Conservation (phyloP, 2,888 invertebrate species). For the Megalurothrips usitatus region DNA sequence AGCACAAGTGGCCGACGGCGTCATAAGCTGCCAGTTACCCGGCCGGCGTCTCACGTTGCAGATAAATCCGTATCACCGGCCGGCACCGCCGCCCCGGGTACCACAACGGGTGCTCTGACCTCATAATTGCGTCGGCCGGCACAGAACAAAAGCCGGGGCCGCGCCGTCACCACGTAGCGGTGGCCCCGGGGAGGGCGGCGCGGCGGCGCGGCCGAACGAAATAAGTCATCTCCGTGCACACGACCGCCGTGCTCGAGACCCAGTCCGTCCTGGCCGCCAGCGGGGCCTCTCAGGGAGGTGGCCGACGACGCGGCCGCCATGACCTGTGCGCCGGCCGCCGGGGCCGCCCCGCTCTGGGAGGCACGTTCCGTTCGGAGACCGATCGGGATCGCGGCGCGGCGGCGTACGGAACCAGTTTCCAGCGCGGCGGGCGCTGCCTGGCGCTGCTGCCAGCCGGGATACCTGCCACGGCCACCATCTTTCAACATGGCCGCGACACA, state of each 20-base stretch:
- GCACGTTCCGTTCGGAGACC: slow-evolving; percentile 13
- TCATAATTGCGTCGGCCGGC: slow-evolving; percentile 18
- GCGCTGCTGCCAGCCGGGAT: background rate
- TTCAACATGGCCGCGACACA: slow-evolving; percentile 20
- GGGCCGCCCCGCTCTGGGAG: background rate
- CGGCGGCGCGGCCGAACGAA: background rate
- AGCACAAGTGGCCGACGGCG: background rate
- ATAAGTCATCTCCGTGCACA: background rate
- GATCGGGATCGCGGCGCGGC: background rate
- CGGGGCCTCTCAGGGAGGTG: no score
- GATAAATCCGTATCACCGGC: slow-evolving; percentile 9
- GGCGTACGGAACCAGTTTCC: slow-evolving; percentile 3
- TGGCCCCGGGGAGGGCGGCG: background rate
- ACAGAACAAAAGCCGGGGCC: background rate
- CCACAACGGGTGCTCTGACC: slow-evolving; percentile 4
- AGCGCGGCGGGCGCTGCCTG: background rate
- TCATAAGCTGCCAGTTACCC: background rate
- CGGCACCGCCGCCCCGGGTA: background rate
- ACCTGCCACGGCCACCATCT: background rate
- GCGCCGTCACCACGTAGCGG: background rate
- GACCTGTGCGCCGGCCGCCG: background rate
- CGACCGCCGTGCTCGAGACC: no score
- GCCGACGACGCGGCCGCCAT: no score
- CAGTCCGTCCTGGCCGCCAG: no score
- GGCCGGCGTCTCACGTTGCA: slow-evolving; percentile 14